Evolutionary conservation across 1,140 invertebrate species (phyloP), one percentile per base, ranked within the genome.

Genomic region (Eumaeus atala): DNA sequence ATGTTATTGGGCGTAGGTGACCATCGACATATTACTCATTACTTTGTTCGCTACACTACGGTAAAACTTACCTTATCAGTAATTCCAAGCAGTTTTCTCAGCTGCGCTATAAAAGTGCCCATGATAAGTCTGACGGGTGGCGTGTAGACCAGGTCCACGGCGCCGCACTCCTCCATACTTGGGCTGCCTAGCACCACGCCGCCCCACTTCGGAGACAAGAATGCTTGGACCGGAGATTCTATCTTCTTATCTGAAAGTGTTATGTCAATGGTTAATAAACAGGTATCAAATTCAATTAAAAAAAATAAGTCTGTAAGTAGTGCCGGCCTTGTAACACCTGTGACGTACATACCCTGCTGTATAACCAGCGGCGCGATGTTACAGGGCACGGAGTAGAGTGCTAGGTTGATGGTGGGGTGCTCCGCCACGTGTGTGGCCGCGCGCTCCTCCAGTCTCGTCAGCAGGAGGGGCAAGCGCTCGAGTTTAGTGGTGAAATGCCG

Each of bases 131-230:
- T 75, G 55, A 91, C 84, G 38, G 92, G 78, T 0, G 94, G 89
- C 14, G 17, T 35, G 58, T 56, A 69, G 7, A 21, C 21, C 21
- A 6, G 21, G 2, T 28, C n/a, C 62, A 62, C 63, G 61, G 21
- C 73, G 48, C 71, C 69, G 70, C 90, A 95, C 16, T 89, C 82
- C 1, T 87, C 84, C 16, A 68, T 62, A 1, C 91, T 87, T n/a
- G 93, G 92, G 84, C 93, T 95, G 10, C 90, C 89, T 37, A 93
- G 90, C 38, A 93, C 90, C 36, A 96, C 91, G n/a, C 92, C 96
- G 56, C 97, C 97, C 97, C 97, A 99, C 56, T 95, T 90, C 5
- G 96, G 95, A 10, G 96, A 96, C 56, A 97, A 90, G 75, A 96
- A 96, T 0, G 94, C 91, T 87, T 95, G 93, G 10, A 90, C 65